Percentiles rank a stretch among this genome's conserved stretches.
Conservation (phyloP, 1,140 invertebrate species). For the Sitodiplosis mosellana region DNA sequence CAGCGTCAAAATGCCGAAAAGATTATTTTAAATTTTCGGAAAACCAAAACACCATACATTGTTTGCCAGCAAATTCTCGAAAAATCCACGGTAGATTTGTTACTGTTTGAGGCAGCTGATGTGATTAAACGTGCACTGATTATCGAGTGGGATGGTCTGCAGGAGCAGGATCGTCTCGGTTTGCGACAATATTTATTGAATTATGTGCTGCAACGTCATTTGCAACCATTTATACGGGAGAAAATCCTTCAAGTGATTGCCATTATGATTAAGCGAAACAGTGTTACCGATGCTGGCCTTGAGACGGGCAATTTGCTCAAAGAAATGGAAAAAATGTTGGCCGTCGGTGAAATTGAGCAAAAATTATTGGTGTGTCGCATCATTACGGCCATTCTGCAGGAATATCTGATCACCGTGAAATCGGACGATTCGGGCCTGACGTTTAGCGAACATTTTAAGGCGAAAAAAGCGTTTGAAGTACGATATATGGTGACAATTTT, state of each 20-base stretch:
- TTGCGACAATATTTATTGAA: conserved; percentile 47
- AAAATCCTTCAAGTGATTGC: conserved; percentile 46
- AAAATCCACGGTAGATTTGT: conserved; percentile 46
- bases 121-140: conserved; percentile 53
- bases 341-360: conserved; percentile 17
- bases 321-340: conserved; percentile 41
- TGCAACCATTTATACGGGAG: conserved; percentile 32
- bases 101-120: conserved; percentile 56
- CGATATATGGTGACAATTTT: conserved; percentile 51
- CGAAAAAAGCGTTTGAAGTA: conserved; percentile 55
- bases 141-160: conserved; percentile 46
- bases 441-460: conserved; percentile 53
- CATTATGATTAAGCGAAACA: conserved; percentile 55
- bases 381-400: conserved; percentile 50
- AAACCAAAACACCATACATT: conserved; percentile 49
- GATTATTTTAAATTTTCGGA: conserved; percentile 52
- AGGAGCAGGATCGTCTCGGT: conserved; percentile 34
- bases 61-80: conserved; percentile 49
- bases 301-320: conserved; percentile 38
- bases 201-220: conserved; percentile 38
- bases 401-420: conserved; percentile 53
- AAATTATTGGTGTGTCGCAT: conserved; percentile 51
- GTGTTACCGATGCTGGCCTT: conserved; percentile 37
- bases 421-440: conserved; percentile 56
- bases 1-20: conserved; percentile 48